Evolutionary conservation across 2,888 invertebrate genomes (phyloP).

Genomic region (Lepeophtheirus nordmannii): DNA sequence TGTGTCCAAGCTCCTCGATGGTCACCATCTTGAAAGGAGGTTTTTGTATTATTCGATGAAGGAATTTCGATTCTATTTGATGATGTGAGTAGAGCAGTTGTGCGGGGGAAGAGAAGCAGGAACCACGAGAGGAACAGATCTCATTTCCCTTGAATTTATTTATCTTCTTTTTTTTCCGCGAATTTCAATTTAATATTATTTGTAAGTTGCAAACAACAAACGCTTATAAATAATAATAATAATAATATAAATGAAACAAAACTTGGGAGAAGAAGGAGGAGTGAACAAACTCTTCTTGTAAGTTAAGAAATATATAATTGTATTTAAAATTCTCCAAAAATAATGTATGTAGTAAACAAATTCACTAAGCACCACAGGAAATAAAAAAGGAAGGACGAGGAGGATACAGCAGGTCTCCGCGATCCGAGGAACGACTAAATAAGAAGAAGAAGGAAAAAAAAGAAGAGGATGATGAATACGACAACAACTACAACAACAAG

Average conservation of each 20-base stretch:
- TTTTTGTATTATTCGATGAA: neutral
- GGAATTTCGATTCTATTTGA: neutral
- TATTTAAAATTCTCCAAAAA: too few species aligned
- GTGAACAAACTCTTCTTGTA: too few species aligned
- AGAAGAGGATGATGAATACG: neutral
- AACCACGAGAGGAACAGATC: too few species aligned
- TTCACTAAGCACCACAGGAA: too few species aligned
- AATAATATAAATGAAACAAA: neutral
- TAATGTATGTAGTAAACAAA: too few species aligned
- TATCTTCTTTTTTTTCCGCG: too few species aligned
- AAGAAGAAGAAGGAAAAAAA: neutral
- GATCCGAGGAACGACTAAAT: neutral
- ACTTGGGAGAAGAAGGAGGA: too few species aligned
- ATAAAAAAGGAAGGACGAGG: neutral
- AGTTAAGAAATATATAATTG: too few species aligned
- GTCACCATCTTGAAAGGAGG: neutral
- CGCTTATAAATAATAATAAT: too few species aligned
- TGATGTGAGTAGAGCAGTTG: neutral
- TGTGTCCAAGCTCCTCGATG: slow-evolving; percentile 4
- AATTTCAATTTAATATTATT: neutral
- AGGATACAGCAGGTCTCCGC: slow-evolving; percentile 1
- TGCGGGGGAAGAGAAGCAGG: too few species aligned
- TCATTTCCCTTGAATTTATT: too few species aligned
- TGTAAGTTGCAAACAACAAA: neutral
- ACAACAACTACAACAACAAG: neutral